A percentile compares a stretch with the other conserved stretches of the same genome.
Conservation (phyloP, 2,797 vertebrate species). For the Trachops cirrhosus region DNA sequence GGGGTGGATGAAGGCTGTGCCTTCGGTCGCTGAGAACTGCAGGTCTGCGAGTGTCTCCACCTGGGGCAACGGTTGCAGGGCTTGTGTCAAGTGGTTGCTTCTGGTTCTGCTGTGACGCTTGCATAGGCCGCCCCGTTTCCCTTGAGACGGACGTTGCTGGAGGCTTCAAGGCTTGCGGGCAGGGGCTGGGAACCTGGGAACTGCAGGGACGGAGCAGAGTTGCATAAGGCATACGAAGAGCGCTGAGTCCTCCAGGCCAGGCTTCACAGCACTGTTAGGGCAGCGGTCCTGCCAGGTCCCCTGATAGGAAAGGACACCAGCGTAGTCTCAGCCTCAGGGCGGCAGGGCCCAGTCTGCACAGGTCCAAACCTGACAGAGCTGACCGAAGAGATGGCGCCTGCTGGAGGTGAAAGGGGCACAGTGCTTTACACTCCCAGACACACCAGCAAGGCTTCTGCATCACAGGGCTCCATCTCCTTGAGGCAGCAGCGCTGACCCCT, state of each 20-base stretch:
- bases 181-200: constrained; percentile 40
- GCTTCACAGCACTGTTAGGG: neutral
- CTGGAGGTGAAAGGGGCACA: neutral
- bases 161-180: constrained; percentile 61
- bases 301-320: constrained; percentile 19
- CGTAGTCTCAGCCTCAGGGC: neutral
- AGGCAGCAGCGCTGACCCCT: neutral
- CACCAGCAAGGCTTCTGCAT: neutral
- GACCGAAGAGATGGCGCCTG: neutral
- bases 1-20: constrained; percentile 64
- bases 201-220: constrained; percentile 70
- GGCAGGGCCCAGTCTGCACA: neutral
- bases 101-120: constrained; percentile 53
- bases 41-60: constrained; percentile 44
- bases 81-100: constrained; percentile 22
- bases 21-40: constrained; percentile 27
- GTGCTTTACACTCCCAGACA: neutral
- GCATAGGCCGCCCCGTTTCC: constrained; percentile 53
- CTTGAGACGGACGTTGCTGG: constrained; percentile 38
- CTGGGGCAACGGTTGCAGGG: neutral
- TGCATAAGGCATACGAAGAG: constrained; percentile 85
- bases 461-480: neutral
- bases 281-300: neutral
- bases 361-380: neutral
- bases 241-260: constrained; percentile 38